phyloP scores from a whole-genome alignment of 2,888 invertebrate genomes.

The Pseudanteris insignis region DNA sequence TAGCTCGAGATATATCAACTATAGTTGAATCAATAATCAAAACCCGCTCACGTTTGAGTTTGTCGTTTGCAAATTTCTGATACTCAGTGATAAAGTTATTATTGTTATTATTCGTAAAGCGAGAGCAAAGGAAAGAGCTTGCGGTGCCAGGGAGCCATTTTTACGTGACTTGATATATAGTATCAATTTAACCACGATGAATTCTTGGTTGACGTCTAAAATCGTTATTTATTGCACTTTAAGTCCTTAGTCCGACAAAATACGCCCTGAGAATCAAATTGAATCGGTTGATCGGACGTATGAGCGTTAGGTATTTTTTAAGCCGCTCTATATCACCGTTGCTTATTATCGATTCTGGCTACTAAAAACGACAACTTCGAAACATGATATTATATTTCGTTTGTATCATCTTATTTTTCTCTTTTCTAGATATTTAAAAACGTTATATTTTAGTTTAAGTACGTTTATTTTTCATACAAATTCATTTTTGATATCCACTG shows the following conservation, averaged over 20 bases:
- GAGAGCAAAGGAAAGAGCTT: conserved; percentile 4
- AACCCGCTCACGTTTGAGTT: not conserved
- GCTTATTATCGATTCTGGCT: conserved; percentile 27
- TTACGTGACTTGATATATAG: conserved; percentile 59
- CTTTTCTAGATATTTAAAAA: too few species aligned
- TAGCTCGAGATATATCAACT: too few species aligned
- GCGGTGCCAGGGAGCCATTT: conserved; percentile 47
- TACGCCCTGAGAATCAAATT: conserved; percentile 48
- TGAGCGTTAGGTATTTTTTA: conserved; percentile 42
- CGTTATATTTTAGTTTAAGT: too few species aligned
- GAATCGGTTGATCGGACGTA: conserved; percentile 44
- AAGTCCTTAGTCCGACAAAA: conserved; percentile 50
- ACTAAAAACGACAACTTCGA: too few species aligned
- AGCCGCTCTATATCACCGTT: conserved; percentile 35
- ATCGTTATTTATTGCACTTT: conserved; percentile 59
- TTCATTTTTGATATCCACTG: too few species aligned
- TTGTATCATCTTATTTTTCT: too few species aligned
- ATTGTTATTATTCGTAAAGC: not conserved
- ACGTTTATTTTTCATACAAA: too few species aligned
- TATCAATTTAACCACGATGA: conserved; percentile 59
- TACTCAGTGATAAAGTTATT: conserved; percentile 2
- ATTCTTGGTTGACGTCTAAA: conserved; percentile 58
- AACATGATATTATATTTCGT: too few species aligned
- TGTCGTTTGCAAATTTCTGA: conserved; percentile 14
- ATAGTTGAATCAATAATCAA: conserved; percentile 30